Evolutionary conservation across 2,888 invertebrate species (phyloP).

Genomic region (Hyppa rectilinea): DNA sequence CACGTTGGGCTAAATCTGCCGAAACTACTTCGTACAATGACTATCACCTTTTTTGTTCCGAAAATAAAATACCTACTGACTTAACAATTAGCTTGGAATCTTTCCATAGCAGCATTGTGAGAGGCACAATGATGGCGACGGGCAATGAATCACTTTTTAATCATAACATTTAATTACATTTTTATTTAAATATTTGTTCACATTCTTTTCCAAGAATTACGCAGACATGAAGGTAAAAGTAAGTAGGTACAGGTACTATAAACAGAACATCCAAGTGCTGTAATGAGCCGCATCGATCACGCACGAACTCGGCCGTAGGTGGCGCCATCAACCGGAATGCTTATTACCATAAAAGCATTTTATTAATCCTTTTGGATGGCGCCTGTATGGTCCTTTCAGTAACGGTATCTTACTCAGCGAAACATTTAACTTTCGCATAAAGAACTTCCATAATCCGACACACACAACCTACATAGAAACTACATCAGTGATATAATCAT

Average conservation of each 20-base stretch:
- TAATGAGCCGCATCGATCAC: constrained; percentile 68
- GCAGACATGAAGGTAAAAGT: constrained; percentile 61
- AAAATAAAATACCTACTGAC: constrained; percentile 19
- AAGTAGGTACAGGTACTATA: constrained; percentile 43
- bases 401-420: constrained; percentile 36
- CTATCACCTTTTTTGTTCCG: constrained; percentile 9
- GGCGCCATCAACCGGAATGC: constrained; percentile 75
- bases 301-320: constrained; percentile 68
- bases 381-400: constrained; percentile 22
- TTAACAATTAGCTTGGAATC: constrained; percentile 33
- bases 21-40: neutral
- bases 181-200: constrained; percentile 28
- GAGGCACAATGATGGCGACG: constrained; percentile 11
- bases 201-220: constrained; percentile 55
- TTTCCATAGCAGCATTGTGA: constrained; percentile 42
- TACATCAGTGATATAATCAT: neutral
- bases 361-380: constrained; percentile 65
- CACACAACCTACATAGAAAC: constrained; percentile 6
- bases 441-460: neutral
- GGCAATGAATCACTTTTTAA: constrained; percentile 39
- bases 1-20: constrained; percentile 7
- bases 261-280: constrained; percentile 35
- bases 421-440: constrained; percentile 14
- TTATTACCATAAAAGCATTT: constrained; percentile 63
- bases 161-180: constrained; percentile 46